phyloP scores from a whole-genome alignment of 2,888 invertebrate genomes.

The Aphelenchoides bicaudatus region DNA sequence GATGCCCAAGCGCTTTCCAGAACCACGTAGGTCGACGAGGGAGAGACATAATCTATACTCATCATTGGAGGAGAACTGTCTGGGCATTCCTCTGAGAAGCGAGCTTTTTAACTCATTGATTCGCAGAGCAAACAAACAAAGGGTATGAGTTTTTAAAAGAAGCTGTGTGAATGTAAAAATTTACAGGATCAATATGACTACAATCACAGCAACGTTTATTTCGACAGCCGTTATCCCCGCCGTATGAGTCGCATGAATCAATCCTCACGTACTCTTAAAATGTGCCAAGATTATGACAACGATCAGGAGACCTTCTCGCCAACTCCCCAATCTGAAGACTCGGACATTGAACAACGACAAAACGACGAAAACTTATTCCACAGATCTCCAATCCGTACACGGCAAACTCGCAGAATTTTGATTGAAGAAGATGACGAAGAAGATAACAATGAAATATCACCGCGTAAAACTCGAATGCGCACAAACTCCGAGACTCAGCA shows the following conservation, averaged over 20 bases:
- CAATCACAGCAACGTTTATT: neutral
- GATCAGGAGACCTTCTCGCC: constrained; percentile 15
- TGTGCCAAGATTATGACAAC: constrained; percentile 20
- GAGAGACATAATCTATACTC: constrained; percentile 39
- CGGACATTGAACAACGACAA: no score
- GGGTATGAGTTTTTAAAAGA: constrained; percentile 5
- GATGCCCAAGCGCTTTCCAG: constrained; percentile 1
- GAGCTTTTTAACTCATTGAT: constrained; percentile 16
- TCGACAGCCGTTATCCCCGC: neutral
- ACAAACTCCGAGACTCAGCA: no score
- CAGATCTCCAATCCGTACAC: neutral
- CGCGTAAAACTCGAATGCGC: no score
- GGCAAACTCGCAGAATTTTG: neutral
- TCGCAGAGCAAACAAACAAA: constrained; percentile 11
- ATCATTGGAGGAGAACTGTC: constrained; percentile 38
- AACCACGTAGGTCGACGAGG: constrained; percentile 36
- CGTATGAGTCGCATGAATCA: no score
- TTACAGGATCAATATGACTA: no score
- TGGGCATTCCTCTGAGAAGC: constrained; percentile 29
- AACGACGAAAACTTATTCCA: neutral
- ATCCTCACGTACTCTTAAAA: neutral
- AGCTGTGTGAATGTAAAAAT: constrained; percentile 3
- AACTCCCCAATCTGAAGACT: neutral
- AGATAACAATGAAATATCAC: neutral
- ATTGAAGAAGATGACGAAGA: constrained; percentile 3